These are phyloP conservation scores for Columbina picui DNA, from an alignment of 2,113 vertebrate species.

Conservation along the genomic window DNA sequence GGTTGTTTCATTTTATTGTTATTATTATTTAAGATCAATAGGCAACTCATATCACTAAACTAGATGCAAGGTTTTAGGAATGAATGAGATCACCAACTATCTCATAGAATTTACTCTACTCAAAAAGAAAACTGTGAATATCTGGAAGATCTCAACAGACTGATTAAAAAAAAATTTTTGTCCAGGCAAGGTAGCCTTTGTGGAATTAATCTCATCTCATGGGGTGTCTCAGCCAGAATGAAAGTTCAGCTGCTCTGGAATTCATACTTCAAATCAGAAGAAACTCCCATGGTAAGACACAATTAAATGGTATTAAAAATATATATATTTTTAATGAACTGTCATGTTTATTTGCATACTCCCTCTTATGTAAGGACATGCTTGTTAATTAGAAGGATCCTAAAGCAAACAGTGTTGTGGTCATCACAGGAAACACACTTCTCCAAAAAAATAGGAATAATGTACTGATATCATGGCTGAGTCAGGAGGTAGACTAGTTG, in stretches of 20 bases:
- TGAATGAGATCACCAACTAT: neutral
- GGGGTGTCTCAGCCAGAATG: neutral
- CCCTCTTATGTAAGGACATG: neutral
- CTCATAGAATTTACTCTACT: neutral
- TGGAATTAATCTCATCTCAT: neutral
- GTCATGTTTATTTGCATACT: neutral
- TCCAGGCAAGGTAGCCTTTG: neutral
- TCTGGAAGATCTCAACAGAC: neutral
- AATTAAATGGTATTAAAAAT: neutral
- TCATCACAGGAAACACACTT: neutral
- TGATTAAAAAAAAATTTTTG: neutral
- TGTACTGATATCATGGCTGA: neutral
- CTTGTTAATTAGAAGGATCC: neutral
- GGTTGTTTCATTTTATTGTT: neutral
- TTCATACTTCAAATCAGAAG: neutral
- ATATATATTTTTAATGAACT: neutral
- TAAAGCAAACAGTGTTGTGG: neutral
- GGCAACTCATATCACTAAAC: neutral
- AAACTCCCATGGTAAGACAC: neutral
- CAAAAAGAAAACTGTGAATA: neutral
- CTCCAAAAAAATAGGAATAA: neutral
- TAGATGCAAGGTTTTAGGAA: neutral
- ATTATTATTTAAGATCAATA: neutral
- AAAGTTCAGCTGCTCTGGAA: fast-evolving
- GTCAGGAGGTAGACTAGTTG: neutral